Evolutionary conservation across 2,113 vertebrate species (phyloP), one percentile per base, ranked within the genome.

Genomic region (Eudyptes chrysolophus): DNA sequence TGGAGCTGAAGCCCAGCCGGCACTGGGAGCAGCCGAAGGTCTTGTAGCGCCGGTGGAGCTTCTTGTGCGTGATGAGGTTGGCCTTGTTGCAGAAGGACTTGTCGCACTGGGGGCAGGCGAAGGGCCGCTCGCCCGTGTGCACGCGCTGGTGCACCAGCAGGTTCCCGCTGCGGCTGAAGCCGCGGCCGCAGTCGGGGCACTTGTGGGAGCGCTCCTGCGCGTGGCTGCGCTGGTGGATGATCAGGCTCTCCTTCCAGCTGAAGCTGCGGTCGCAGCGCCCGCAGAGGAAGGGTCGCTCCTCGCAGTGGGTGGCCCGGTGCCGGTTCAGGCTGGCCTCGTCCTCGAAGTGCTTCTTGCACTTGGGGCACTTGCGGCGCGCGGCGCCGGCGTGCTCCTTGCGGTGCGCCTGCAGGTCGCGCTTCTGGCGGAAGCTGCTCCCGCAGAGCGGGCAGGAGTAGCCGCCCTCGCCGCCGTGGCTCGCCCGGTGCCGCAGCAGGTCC

Each of bases 401-500:
- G 71, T 76, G 92, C 6, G 27, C 66, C 32, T 32, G 54, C 66
- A 86, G 66, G 19, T 51, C 29, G 12, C 65, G 42, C 60, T 34
- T 77, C 68, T 66, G 85, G 22, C 38, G 49, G 77, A 94, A 93
- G 62, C 34, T 7, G 52, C 26, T 30, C 11, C 61, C 49, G 10
- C 91, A 94, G n/a, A 77, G 49, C 2, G 32, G 6, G 36, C 89
- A 82, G 32, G 36, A 4, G 81, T 26, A 16, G 44, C 32, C 5
- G 7, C 97, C n/a, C 71, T 69, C 48, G 11, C 62, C 38, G 29
- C 62, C 99, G 97, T 99, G 99, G 55, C 98, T 98, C 6, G 98
- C 98, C 93, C 99, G 99, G 97, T 99, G 99, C 38, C 99, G 98
- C 8, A 98, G 98, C 8, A 99, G 98, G 24, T 99, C 99, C 0